These are phyloP conservation scores for Gnathonemus echidnorhynchus DNA, from an alignment of 2,113 vertebrate genomes.

Conservation along the genomic window DNA sequence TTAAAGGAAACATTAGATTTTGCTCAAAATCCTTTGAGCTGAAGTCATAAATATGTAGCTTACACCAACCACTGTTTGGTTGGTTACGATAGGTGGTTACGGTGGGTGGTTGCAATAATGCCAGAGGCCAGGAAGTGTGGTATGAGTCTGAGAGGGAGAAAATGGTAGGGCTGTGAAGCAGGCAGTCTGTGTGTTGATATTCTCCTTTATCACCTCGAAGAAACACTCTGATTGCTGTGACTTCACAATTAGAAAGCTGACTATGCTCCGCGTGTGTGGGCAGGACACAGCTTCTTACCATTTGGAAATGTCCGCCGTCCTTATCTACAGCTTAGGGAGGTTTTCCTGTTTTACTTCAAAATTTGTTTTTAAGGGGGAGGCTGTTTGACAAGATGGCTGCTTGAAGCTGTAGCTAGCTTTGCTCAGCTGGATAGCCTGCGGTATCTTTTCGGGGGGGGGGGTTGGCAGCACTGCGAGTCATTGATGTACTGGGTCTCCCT, in stretches of 20 bases:
- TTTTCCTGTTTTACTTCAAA: constrained; percentile 45
- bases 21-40: constrained; percentile 45
- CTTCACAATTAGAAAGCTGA: constrained; percentile 40
- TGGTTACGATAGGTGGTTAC: constrained; percentile 36
- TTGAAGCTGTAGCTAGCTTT: not conserved
- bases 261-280: constrained; percentile 29
- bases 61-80: constrained; percentile 41
- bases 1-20: constrained; percentile 62
- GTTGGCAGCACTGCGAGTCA: constrained; percentile 8
- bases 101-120: constrained; percentile 23
- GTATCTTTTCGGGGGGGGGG: not conserved
- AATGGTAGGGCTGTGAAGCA: constrained; percentile 22
- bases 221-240: constrained; percentile 33
- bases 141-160: not conserved
- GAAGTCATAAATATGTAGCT: constrained; percentile 49
- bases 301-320: constrained; percentile 35
- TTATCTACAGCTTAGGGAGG: constrained; percentile 34
- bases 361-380: constrained; percentile 45
- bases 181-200: constrained; percentile 39
- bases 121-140: not conserved
- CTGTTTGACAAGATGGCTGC: constrained; percentile 29
- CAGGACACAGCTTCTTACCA: constrained; percentile 10
- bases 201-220: constrained; percentile 33
- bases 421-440: not conserved
- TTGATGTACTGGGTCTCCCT: not conserved